Conservation (phyloP, 2,113 vertebrate species). For the Emydocephalus ijimae region DNA sequence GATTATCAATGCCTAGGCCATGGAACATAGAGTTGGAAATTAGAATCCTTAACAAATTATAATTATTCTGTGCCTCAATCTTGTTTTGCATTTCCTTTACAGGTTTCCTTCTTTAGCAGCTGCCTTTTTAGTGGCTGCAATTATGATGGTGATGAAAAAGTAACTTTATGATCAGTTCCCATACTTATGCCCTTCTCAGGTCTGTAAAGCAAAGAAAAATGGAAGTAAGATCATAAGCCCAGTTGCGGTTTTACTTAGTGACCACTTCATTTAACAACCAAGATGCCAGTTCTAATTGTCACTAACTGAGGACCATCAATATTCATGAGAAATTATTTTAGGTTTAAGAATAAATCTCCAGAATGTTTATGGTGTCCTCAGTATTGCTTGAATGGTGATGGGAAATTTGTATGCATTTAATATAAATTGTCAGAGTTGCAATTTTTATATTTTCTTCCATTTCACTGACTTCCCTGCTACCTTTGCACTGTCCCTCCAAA, state of each 20-base stretch:
- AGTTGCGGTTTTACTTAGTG: not conserved
- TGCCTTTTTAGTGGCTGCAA: not conserved
- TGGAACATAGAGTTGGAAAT: not conserved
- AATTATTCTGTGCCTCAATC: not conserved
- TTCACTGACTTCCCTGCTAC: not conserved
- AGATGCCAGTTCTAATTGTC: not conserved
- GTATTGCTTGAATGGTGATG: not conserved
- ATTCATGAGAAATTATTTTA: not conserved
- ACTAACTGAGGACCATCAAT: not conserved
- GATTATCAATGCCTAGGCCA: not conserved
- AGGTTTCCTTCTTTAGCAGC: not conserved
- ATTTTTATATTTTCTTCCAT: not conserved
- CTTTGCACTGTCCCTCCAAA: not conserved
- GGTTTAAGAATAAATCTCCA: not conserved
- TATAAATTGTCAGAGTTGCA: not conserved
- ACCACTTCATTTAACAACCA: not conserved
- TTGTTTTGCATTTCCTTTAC: not conserved
- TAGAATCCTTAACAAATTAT: not conserved
- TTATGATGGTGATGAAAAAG: not conserved
- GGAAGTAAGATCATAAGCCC: not conserved
- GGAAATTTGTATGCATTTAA: not conserved
- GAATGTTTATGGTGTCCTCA: not conserved
- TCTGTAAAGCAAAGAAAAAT: not conserved
- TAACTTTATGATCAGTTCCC: not conserved
- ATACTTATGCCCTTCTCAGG: not conserved